Base-by-base conservation (phyloP, 2,113 vertebrate species). In the Crotalus viridis region DNA sequence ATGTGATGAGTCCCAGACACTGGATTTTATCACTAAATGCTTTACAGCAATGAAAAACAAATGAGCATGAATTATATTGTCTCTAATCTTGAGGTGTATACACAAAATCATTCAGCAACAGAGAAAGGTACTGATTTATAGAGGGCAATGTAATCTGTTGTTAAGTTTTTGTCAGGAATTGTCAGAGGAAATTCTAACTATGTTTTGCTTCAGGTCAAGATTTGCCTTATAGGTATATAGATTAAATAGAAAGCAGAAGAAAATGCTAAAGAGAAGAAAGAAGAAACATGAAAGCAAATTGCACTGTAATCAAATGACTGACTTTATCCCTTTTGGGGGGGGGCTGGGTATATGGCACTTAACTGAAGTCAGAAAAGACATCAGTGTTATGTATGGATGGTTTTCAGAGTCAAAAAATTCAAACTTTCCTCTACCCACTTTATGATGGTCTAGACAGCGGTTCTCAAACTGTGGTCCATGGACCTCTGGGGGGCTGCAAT, bases 41-140 rank as follows among this genome's bases (percentile, higher is more conserved):
- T 94, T 94, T 90, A 89, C n/a, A 93, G 89, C 91, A 92, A 88
- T 89, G 9, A 4, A 87, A 92, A 95, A 91, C 95, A 93, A 93
- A 90, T 88, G 89, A 95, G 74, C 43, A 94, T 95, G 94, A 96
- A 94, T 93, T 96, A 94, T 92, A 85, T 93, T 93, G 61, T 94
- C 56, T 95, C 51, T 94, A 91, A 90, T 95, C 85, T 95, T 94
- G 57, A 95, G 90, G 57, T 91, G 5, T 95, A 94, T 93, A 95
- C 91, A 94, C 59, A 93, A 91, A 93, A 94, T 74, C 94, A 90
- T 89, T 91, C 61, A 85, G 64, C 93, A 93, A 87, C 28, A 90
- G 56, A 94, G 94, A 95, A 93, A 33, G 93, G 85, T 26, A 26
- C 28, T 15, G 46, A 93, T 94, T 95, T 96, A 93, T 90, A 93